A percentile compares a stretch with the other conserved stretches of the same genome.
phyloP scores from a whole-genome alignment of 2,888 invertebrate genomes.

The Napeogenes inachia region DNA sequence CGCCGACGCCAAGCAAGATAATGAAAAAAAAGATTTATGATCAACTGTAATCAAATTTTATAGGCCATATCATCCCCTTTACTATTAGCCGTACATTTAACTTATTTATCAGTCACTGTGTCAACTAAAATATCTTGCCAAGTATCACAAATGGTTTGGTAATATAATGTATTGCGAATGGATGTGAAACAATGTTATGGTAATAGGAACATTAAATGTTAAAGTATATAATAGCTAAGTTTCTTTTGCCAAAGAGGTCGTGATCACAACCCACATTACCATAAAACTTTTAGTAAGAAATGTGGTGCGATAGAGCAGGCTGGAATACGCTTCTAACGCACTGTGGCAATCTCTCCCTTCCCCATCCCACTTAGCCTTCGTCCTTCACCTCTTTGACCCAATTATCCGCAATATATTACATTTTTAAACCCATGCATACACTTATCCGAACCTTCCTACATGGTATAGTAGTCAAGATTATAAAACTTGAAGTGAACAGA shows the following conservation, averaged over 20 bases:
- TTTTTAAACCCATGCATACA: slow-evolving; percentile 25
- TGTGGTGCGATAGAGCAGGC: slow-evolving; percentile 61
- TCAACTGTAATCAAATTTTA: slow-evolving; percentile 75
- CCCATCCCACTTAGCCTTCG: slow-evolving; percentile 47
- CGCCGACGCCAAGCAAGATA: slow-evolving; percentile 58
- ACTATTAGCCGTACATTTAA: slow-evolving; percentile 42
- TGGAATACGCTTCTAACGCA: slow-evolving; percentile 65
- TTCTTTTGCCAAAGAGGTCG: slow-evolving; percentile 62
- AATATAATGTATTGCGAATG: neutral
- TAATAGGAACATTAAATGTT: slow-evolving; percentile 29
- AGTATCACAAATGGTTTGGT: neutral
- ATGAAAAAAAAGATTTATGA: slow-evolving; percentile 77
- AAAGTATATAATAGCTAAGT: slow-evolving; percentile 53
- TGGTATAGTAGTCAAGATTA: neutral
- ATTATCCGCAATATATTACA: slow-evolving; percentile 48
- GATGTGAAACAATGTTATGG: slow-evolving; percentile 9
- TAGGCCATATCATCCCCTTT: slow-evolving; percentile 59
- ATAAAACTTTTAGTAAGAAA: slow-evolving; percentile 63
- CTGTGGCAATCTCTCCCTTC: slow-evolving; percentile 46
- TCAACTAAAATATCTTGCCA: slow-evolving; percentile 25
- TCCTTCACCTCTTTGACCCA: slow-evolving; percentile 66
- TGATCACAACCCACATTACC: slow-evolving; percentile 57
- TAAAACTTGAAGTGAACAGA: too few species aligned
- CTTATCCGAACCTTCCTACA: slow-evolving; percentile 7
- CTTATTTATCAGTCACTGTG: slow-evolving; percentile 46